Evolutionary conservation across 1,140 invertebrate genomes (phyloP).

Genomic region (Dinothrombium tinctorium): DNA sequence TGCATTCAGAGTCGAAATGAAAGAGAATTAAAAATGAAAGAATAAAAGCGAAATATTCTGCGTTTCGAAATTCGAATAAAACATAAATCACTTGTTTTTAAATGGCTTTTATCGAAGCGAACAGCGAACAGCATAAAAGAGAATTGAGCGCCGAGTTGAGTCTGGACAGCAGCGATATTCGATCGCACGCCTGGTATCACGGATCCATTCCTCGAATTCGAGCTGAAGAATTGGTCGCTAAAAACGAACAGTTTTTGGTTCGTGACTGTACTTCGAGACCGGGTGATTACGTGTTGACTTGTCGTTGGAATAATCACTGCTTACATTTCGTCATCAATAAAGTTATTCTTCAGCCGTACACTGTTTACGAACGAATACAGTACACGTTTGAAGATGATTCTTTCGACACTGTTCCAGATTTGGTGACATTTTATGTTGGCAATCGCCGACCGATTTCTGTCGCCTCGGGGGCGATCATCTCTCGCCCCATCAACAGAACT

Average conservation of each 20-base stretch:
- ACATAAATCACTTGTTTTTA: too few species aligned
- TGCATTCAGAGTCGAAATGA: too few species aligned
- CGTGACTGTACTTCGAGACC: conserved; percentile 74
- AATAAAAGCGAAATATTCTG: too few species aligned
- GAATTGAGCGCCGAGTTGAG: too few species aligned
- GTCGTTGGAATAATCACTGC: conserved; percentile 44
- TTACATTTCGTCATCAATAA: conserved; percentile 55
- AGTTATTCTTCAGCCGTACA: conserved; percentile 61
- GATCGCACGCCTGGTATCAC: too few species aligned
- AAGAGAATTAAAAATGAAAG: too few species aligned
- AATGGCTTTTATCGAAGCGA: too few species aligned
- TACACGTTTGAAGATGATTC: conserved; percentile 84
- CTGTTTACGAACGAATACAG: conserved; percentile 67
- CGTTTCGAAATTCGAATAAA: too few species aligned
- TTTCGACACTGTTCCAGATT: conserved; percentile 71
- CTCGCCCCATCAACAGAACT: conserved; percentile 42
- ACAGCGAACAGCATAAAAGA: too few species aligned
- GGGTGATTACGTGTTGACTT: conserved; percentile 76
- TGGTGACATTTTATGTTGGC: conserved; percentile 83
- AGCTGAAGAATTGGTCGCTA: too few species aligned
- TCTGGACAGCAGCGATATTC: too few species aligned
- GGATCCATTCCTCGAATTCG: too few species aligned
- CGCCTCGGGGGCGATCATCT: conserved; percentile 61
- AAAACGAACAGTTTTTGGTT: conserved; percentile 63
- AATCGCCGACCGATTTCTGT: conserved; percentile 60